phyloP scores from a whole-genome alignment of 2,797 vertebrate species.

The Labroides dimidiatus region DNA sequence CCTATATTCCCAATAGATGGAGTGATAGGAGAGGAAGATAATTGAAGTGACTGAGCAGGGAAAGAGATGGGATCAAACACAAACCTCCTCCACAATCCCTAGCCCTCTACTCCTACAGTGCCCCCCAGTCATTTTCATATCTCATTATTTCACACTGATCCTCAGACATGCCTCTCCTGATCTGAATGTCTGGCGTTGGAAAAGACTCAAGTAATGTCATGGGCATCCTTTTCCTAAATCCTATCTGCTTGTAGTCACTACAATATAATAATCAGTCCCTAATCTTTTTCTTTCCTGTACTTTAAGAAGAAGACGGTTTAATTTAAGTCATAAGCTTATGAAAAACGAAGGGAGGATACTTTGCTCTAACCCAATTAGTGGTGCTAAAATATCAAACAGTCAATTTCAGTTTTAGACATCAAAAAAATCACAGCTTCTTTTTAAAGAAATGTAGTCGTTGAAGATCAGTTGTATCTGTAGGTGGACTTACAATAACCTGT shows the following conservation, averaged over 20 bases:
- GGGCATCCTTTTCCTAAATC: conserved; percentile 55
- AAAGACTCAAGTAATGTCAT: conserved; percentile 56
- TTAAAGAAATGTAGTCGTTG: not conserved
- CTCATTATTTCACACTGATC: conserved; percentile 77
- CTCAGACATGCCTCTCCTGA: conserved; percentile 58
- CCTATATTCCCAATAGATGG: conserved; percentile 71
- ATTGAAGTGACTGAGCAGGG: conserved; percentile 85
- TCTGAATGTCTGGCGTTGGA: conserved; percentile 61
- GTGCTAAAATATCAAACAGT: not conserved
- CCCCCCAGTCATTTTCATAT: conserved; percentile 88
- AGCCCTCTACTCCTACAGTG: conserved; percentile 80
- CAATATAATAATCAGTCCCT: conserved; percentile 41
- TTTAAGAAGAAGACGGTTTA: conserved; percentile 26
- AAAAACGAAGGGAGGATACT: conserved; percentile 9
- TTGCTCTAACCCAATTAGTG: conserved; percentile 7
- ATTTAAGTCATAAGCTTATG: conserved; percentile 1
- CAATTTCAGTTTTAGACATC: not conserved
- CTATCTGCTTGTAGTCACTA: conserved; percentile 40
- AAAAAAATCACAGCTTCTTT: not conserved
- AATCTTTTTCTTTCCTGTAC: conserved; percentile 29
- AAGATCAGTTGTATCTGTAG: not conserved
- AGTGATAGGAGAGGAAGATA: conserved; percentile 83
- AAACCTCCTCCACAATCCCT: conserved; percentile 72
- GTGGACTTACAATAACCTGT: not conserved
- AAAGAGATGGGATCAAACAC: conserved; percentile 85